Percentiles rank a stretch among this genome's conserved stretches.
Conservation (phyloP, 2,113 vertebrate species). For the Sinocyclocheilus grahami region DNA sequence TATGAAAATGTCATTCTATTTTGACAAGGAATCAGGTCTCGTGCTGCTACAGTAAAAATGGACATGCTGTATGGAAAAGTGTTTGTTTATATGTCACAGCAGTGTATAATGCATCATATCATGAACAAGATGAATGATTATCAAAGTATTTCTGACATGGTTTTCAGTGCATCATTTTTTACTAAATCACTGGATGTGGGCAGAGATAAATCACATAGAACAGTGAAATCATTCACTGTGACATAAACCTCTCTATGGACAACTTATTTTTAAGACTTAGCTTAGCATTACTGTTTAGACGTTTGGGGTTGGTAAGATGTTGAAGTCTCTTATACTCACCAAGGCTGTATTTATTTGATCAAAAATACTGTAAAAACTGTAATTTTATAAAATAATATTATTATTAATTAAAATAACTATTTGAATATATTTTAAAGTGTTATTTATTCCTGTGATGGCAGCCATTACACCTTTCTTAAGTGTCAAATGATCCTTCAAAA, state of each 20-base stretch:
- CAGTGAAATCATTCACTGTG: slow-evolving; percentile 15
- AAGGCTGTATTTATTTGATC: neutral
- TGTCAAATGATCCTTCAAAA: no score
- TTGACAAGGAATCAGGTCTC: neutral
- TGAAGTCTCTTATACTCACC: neutral
- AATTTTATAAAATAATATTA: neutral
- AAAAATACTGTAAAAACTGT: neutral
- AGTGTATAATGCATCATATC: slow-evolving; percentile 9
- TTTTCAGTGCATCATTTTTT: neutral
- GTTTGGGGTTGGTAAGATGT: neutral
- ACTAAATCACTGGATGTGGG: neutral
- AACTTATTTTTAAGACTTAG: neutral
- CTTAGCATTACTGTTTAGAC: neutral
- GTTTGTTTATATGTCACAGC: neutral
- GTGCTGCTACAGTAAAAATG: neutral
- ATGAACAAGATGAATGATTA: slow-evolving; percentile 22
- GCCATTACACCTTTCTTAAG: neutral
- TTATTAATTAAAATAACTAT: neutral
- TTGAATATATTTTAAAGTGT: neutral
- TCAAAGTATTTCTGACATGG: slow-evolving; percentile 2
- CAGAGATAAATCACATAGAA: slow-evolving; percentile 5
- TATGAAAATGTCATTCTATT: neutral
- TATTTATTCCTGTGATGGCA: neutral
- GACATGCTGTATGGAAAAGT: neutral
- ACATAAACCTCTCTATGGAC: neutral